phyloP scores from a whole-genome alignment of 2,797 vertebrate genomes.

The Etheostoma nigrum region DNA sequence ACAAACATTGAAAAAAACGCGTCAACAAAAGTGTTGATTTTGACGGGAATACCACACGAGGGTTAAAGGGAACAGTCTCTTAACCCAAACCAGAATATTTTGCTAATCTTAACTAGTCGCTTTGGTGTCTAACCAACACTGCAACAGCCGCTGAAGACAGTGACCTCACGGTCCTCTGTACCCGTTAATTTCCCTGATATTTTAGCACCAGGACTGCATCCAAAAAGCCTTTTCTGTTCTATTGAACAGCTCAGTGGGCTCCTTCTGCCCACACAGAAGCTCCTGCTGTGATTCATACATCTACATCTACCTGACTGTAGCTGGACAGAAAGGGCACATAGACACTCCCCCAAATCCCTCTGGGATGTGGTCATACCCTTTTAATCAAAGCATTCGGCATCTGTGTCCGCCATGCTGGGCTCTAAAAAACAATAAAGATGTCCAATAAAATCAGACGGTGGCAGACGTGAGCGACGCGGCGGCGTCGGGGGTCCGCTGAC shows the following conservation, averaged over 20 bases:
- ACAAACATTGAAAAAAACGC: too few relatives aligned
- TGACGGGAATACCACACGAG: too few relatives aligned
- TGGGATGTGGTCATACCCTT: slow-evolving; percentile 49
- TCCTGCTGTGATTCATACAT: slow-evolving; percentile 16
- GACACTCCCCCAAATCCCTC: slow-evolving; percentile 21
- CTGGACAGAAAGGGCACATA: slow-evolving; percentile 5
- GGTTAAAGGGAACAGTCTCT: too few relatives aligned
- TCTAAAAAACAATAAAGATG: slow-evolving; percentile 50
- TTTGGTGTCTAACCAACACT: too few relatives aligned
- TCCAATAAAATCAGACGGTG: slow-evolving; percentile 56
- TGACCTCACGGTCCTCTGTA: too few relatives aligned
- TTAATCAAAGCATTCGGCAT: slow-evolving; percentile 59
- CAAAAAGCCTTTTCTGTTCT: too few relatives aligned
- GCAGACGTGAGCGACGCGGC: background rate
- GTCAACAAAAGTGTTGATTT: too few relatives aligned
- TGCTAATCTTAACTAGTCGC: too few relatives aligned
- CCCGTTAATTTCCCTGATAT: too few relatives aligned
- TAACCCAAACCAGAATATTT: too few relatives aligned
- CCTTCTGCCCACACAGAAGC: background rate
- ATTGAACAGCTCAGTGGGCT: background rate
- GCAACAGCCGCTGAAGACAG: too few relatives aligned
- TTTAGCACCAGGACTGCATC: too few relatives aligned
- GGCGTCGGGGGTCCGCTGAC: slow-evolving; percentile 8
- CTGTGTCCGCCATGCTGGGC: background rate
- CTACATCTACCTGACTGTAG: background rate